phyloP scores from a whole-genome alignment of 1,140 invertebrate species.

The Mactra quadrangularis region DNA sequence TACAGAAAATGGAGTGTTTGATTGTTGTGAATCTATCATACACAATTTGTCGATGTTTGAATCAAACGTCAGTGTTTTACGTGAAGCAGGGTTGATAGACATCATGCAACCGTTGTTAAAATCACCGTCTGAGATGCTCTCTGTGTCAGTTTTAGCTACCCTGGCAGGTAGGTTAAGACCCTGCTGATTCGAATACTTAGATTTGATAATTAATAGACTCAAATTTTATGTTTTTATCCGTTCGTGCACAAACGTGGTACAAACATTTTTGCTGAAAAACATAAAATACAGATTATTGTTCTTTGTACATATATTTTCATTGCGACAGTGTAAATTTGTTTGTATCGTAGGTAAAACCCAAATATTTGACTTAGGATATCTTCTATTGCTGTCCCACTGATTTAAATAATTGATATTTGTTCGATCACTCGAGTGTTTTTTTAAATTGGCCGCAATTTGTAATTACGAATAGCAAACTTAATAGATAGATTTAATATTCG shows the following conservation, averaged over 20 bases:
- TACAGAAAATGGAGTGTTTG: not conserved
- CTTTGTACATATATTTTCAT: too few species aligned
- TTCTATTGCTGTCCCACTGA: too few species aligned
- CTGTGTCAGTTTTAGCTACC: not conserved
- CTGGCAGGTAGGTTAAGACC: slow-evolving; percentile 29
- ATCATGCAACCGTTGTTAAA: not conserved
- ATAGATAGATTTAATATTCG: too few species aligned
- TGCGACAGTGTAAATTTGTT: too few species aligned
- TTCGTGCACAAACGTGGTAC: too few species aligned
- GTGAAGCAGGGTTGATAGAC: not conserved
- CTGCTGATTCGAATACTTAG: not conserved
- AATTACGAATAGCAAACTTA: too few species aligned
- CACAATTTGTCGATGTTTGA: slow-evolving; percentile 16
- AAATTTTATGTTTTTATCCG: not conserved
- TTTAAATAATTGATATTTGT: too few species aligned
- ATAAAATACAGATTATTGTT: not conserved
- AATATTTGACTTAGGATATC: too few species aligned
- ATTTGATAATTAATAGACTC: not conserved
- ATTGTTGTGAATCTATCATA: not conserved
- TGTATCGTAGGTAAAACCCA: too few species aligned
- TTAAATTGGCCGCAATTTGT: too few species aligned
- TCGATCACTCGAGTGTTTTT: too few species aligned
- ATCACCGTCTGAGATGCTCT: not conserved
- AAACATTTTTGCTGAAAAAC: not conserved
- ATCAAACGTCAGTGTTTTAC: not conserved